A percentile compares a stretch with the other conserved stretches of the same genome.
Conservation (phyloP, 2,888 invertebrate species). For the Myopa tessellatipennis region DNA sequence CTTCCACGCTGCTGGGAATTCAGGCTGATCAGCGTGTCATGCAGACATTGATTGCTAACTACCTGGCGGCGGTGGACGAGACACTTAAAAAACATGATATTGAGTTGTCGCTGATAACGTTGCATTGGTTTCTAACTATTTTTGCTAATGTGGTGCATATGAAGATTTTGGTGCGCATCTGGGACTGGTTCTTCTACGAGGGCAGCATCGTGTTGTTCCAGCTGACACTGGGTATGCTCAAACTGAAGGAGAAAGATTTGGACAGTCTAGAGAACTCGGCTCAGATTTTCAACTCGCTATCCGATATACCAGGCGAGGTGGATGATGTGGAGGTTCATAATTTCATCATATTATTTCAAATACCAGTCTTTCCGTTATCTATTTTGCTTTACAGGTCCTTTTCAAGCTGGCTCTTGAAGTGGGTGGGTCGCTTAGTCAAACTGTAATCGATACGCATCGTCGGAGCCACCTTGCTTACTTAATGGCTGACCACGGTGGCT, state of each 20-base stretch:
- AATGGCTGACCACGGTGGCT: conserved; percentile 95
- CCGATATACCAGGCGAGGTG: conserved; percentile 94
- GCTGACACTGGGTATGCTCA: conserved; percentile 93
- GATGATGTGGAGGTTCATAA: conserved; percentile 85
- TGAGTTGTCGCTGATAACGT: conserved; percentile 92
- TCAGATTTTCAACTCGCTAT: conserved; percentile 96
- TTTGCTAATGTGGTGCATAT: conserved; percentile 97
- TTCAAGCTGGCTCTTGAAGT: conserved; percentile 81
- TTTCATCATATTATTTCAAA: too few species aligned
- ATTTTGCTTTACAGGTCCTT: conserved; percentile 69
- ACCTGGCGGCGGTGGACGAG: conserved; percentile 89
- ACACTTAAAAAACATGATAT: conserved; percentile 94
- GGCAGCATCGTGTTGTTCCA: conserved; percentile 96
- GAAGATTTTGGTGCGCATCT: conserved; percentile 90
- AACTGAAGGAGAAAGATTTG: conserved; percentile 85
- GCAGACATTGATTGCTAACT: conserved; percentile 88
- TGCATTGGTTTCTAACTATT: conserved; percentile 97
- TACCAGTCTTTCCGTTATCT: not conserved
- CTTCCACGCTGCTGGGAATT: conserved; percentile 89
- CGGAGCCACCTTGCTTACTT: conserved; percentile 93
- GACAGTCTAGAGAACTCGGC: conserved; percentile 93
- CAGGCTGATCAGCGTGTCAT: conserved; percentile 98
- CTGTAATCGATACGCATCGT: conserved; percentile 81
- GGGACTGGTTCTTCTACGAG: conserved; percentile 97
- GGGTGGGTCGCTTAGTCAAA: conserved; percentile 85